phyloP scores from a whole-genome alignment of 2,888 invertebrate genomes.

The Drosophila quasianomalipes region DNA sequence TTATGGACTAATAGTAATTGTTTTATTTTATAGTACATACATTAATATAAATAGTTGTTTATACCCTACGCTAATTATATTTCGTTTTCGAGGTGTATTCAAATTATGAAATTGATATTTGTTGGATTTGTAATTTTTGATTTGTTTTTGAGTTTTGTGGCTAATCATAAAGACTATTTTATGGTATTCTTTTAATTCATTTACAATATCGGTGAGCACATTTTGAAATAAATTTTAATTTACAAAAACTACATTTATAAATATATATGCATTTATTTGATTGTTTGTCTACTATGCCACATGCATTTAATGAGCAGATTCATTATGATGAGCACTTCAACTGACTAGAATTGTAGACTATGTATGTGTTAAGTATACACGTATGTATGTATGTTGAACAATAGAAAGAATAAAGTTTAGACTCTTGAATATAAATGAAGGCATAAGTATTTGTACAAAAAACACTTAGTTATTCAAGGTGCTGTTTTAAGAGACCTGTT shows the following conservation, averaged over 20 bases:
- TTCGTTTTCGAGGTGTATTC: slow-evolving; percentile 52
- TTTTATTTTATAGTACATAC: slow-evolving; percentile 40
- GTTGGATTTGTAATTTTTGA: slow-evolving; percentile 43
- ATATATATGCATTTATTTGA: slow-evolving; percentile 20
- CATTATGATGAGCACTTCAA: slow-evolving; percentile 20
- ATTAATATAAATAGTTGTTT: slow-evolving; percentile 43
- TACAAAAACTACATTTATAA: slow-evolving; percentile 34
- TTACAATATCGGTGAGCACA: slow-evolving; percentile 78
- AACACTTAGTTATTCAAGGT: not conserved
- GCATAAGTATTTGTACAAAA: slow-evolving; percentile 11
- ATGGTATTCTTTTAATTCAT: slow-evolving; percentile 1
- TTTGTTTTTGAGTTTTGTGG: slow-evolving; percentile 16
- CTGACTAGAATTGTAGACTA: slow-evolving; percentile 65
- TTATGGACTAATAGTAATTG: slow-evolving; percentile 67
- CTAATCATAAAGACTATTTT: slow-evolving; percentile 11
- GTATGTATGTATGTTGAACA: slow-evolving; percentile 14
- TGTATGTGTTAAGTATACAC: slow-evolving; percentile 5
- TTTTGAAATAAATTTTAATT: slow-evolving; percentile 48
- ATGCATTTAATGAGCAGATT: not conserved
- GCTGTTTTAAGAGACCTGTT: not conserved
- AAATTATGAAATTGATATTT: slow-evolving; percentile 49
- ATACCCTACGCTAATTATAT: slow-evolving; percentile 16
- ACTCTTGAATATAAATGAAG: not conserved
- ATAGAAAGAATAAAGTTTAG: slow-evolving; percentile 2
- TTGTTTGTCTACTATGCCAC: slow-evolving; percentile 33